Conservation (phyloP, 2,888 invertebrate species). For the Adineta ricciae region DNA sequence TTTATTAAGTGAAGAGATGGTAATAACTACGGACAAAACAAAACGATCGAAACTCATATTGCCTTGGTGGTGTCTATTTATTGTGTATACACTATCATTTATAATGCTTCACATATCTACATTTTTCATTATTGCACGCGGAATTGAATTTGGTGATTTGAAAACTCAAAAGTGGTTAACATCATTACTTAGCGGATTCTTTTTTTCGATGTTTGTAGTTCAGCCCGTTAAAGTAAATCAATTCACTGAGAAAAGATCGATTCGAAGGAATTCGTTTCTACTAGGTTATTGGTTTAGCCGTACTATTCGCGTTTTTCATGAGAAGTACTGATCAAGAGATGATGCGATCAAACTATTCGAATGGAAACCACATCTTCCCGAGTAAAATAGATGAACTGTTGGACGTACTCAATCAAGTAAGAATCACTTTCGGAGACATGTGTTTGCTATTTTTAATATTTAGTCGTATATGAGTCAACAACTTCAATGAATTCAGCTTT, state of each 20-base stretch:
- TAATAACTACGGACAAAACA: not conserved
- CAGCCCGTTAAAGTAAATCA: not conserved
- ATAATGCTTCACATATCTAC: not conserved
- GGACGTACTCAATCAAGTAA: no score
- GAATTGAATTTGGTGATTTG: not conserved
- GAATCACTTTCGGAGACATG: no score
- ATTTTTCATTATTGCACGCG: not conserved
- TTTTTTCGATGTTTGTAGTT: not conserved
- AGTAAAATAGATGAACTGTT: no score
- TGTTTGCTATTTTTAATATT: no score
- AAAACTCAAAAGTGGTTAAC: not conserved
- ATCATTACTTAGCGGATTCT: not conserved
- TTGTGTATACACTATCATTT: not conserved
- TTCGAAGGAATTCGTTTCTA: not conserved
- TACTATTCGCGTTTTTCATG: not conserved
- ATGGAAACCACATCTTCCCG: no score
- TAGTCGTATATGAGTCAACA: no score
- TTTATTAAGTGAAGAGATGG: not conserved
- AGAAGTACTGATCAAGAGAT: no score
- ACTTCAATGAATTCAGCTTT: no score
- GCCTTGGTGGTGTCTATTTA: not conserved
- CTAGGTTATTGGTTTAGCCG: not conserved
- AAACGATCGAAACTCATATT: not conserved
- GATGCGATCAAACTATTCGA: no score
- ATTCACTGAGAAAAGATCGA: not conserved